phyloP scores from a whole-genome alignment of 2,888 invertebrate genomes.

The Antheraea assamensis region DNA sequence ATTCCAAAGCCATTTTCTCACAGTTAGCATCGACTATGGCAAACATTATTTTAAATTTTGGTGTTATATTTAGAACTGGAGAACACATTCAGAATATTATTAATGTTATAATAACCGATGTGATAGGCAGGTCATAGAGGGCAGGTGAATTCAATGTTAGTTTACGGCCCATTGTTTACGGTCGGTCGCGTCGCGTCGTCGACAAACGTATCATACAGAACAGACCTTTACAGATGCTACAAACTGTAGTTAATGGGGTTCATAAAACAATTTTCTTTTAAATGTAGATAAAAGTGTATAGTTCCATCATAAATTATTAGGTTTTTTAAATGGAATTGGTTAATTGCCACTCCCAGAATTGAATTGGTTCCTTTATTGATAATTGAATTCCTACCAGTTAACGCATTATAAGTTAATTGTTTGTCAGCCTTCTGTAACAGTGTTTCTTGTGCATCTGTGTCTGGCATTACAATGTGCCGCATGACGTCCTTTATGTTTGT shows the following conservation, averaged over 20 bases:
- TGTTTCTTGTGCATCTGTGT: not conserved
- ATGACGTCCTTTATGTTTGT: slow-evolving; percentile 15
- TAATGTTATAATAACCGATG: slow-evolving; percentile 6
- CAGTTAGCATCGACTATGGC: no score
- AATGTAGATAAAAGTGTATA: not conserved
- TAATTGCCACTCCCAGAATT: not conserved
- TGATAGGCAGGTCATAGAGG: slow-evolving; percentile 26
- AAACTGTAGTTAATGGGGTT: not conserved
- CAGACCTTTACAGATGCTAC: not conserved
- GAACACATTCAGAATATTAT: not conserved
- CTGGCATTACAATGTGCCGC: slow-evolving; percentile 7
- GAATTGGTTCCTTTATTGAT: no score
- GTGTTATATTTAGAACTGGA: not conserved
- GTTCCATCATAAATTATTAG: not conserved
- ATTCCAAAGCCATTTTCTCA: not conserved
- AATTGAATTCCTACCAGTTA: not conserved
- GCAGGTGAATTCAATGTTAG: slow-evolving; percentile 21
- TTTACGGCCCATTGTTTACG: slow-evolving; percentile 35
- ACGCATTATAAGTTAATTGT: not conserved
- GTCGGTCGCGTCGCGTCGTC: slow-evolving; percentile 10
- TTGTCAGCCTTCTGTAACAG: slow-evolving; percentile 11
- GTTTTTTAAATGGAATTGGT: not conserved
- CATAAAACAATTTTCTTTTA: not conserved
- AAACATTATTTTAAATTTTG: not conserved
- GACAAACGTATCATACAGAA: slow-evolving; percentile 9